Conservation (phyloP, 2,888 invertebrate species). For the Leptopilina drosophilae region DNA sequence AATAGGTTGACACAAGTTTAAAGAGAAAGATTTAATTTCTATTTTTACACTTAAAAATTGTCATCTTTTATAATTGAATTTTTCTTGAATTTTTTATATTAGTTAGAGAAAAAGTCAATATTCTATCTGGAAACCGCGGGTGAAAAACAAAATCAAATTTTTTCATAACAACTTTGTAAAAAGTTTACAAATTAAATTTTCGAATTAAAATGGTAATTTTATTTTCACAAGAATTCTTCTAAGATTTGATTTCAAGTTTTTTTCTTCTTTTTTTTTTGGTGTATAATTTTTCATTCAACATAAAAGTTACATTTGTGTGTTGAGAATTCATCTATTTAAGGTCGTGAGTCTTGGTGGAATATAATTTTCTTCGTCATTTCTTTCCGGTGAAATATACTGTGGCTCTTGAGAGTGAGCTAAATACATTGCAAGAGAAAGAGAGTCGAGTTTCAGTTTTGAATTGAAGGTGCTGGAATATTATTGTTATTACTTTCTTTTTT, state of each 20-base stretch:
- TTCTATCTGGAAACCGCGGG: too few relatives aligned
- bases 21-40: too few relatives aligned
- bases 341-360: slow-evolving; percentile 10
- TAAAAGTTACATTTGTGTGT: slow-evolving; percentile 13
- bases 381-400: slow-evolving; percentile 11
- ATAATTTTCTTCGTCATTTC: slow-evolving; percentile 33
- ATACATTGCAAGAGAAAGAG: background rate
- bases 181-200: too few relatives aligned
- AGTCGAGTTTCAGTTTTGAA: slow-evolving; percentile 11
- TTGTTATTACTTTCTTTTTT: background rate
- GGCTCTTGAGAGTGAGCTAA: slow-evolving; percentile 14
- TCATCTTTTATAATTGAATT: too few relatives aligned
- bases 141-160: too few relatives aligned
- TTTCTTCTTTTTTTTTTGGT: background rate
- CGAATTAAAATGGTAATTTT: too few relatives aligned
- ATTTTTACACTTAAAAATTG: too few relatives aligned
- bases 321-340: slow-evolving; percentile 2
- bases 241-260: background rate
- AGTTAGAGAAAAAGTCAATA: too few relatives aligned
- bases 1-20: too few relatives aligned
- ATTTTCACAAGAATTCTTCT: too few relatives aligned
- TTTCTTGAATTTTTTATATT: too few relatives aligned
- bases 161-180: too few relatives aligned
- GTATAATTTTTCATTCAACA: background rate
- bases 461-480: slow-evolving; percentile 6